Evolutionary conservation across 2,113 vertebrate genomes (phyloP).

Genomic region (Chauna torquata): DNA sequence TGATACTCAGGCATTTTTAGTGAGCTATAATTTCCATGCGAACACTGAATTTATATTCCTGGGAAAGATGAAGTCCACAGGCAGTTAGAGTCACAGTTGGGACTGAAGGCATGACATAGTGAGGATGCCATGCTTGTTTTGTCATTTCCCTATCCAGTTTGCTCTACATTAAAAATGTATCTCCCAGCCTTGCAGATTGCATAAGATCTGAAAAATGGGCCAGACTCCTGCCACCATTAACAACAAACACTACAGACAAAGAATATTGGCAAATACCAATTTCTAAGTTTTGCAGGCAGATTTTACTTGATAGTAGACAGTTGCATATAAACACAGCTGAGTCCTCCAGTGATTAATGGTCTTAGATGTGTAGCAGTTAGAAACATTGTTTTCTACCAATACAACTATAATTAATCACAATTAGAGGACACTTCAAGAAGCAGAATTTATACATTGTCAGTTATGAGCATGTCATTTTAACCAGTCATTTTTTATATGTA

Average conservation of each 20-base stretch:
- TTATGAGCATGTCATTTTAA: not conserved
- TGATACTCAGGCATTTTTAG: not conserved
- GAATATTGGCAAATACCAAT: not conserved
- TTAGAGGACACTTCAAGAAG: not conserved
- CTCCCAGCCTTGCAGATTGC: not conserved
- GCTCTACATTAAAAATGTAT: not conserved
- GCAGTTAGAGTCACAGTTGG: not conserved
- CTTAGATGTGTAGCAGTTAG: not conserved
- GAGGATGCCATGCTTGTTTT: not conserved
- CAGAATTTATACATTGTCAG: not conserved
- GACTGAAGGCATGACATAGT: not conserved
- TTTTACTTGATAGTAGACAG: not conserved
- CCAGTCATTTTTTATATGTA: not conserved
- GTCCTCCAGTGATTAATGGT: not conserved
- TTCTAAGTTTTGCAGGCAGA: not conserved
- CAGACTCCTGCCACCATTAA: not conserved
- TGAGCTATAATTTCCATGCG: not conserved
- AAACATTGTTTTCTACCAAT: not conserved
- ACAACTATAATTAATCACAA: not conserved
- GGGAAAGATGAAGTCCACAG: not conserved
- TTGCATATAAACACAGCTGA: not conserved
- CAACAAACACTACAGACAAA: not conserved
- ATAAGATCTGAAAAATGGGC: not conserved
- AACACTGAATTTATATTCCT: not conserved
- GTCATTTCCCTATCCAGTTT: not conserved